Conservation (phyloP, 2,113 vertebrate species). For the Rousettus leschenaultii region DNA sequence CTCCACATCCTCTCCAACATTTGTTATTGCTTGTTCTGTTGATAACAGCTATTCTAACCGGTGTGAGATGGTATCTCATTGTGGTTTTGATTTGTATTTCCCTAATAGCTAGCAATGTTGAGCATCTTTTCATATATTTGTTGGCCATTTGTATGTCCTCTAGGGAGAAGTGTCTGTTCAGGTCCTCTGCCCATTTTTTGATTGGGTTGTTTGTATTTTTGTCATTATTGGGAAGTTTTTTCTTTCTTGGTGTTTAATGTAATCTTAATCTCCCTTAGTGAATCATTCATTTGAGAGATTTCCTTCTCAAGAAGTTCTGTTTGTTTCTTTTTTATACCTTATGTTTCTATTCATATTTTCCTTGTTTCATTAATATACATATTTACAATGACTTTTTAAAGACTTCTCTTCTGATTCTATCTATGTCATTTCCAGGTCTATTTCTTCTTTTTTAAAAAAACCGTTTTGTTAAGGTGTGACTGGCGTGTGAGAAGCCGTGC, state of each 20-base stretch:
- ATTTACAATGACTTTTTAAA: neutral
- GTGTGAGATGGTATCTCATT: too few species aligned
- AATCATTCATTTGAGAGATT: neutral
- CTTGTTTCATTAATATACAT: neutral
- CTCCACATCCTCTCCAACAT: too few species aligned
- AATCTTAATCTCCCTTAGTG: neutral
- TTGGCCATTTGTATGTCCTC: too few species aligned
- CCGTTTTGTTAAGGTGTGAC: neutral
- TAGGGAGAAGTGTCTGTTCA: too few species aligned
- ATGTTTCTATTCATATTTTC: neutral
- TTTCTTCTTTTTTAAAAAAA: neutral
- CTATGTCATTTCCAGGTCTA: neutral
- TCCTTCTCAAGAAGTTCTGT: neutral
- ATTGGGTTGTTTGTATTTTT: too few species aligned
- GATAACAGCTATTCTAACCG: too few species aligned
- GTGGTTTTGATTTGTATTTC: too few species aligned
- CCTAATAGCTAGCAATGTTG: too few species aligned
- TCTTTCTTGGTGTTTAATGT: neutral
- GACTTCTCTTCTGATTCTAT: neutral
- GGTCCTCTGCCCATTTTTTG: too few species aligned
- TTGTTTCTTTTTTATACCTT: neutral
- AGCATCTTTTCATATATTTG: too few species aligned
- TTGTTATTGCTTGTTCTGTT: too few species aligned
- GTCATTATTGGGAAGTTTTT: too few species aligned
- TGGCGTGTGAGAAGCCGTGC: neutral